Evolutionary conservation across 2,797 vertebrate genomes (phyloP).

Genomic region (Catharus ustulatus): DNA sequence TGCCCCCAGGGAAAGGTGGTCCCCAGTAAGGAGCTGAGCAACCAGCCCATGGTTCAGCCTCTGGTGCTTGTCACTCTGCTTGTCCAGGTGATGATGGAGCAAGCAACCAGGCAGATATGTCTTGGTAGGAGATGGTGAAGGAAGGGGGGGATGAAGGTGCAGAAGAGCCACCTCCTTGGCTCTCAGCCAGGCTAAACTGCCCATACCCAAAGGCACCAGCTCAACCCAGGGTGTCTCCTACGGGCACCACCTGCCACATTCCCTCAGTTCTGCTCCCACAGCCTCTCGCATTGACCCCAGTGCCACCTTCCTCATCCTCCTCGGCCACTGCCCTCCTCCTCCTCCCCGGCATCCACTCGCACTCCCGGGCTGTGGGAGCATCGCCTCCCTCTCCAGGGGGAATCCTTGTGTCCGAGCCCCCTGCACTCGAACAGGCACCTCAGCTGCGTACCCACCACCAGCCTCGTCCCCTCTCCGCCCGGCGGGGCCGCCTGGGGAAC

Average conservation of each 20-base stretch:
- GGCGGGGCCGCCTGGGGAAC: not conserved
- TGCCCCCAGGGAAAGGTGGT: rapidly evolving
- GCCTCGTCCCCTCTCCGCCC: not conserved
- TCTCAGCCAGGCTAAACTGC: not conserved
- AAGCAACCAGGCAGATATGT: not conserved
- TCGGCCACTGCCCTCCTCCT: not conserved
- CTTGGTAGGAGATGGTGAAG: not conserved
- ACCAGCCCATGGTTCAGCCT: not conserved
- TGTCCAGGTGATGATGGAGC: not conserved
- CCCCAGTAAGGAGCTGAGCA: not conserved
- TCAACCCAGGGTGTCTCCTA: not conserved
- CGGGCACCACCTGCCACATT: not conserved
- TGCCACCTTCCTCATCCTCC: not conserved
- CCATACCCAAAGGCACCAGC: not conserved
- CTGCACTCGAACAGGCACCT: not conserved
- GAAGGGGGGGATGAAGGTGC: not conserved
- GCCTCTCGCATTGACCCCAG: not conserved
- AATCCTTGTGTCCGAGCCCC: not conserved
- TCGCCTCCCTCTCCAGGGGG: not conserved
- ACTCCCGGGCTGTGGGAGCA: not conserved
- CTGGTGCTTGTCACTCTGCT: not conserved
- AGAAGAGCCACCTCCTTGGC: not conserved
- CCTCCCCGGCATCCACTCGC: not conserved
- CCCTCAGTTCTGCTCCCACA: not conserved
- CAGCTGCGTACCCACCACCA: not conserved